These are phyloP conservation scores for Drosophila longiperda DNA, from an alignment of 2,888 invertebrate species.

Conservation along the genomic window DNA sequence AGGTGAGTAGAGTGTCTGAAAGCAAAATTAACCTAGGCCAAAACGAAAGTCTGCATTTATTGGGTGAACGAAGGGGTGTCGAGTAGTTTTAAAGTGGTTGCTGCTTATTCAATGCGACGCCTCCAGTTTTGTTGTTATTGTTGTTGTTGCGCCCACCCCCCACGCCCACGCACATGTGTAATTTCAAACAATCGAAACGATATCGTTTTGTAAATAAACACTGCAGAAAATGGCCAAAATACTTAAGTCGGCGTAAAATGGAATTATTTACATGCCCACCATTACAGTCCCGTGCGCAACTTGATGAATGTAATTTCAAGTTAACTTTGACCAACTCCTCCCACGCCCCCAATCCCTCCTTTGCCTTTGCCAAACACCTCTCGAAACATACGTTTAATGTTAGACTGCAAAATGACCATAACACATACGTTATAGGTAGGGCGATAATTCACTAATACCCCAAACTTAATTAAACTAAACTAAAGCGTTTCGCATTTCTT, in stretches of 20 bases:
- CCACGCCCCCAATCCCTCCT: background rate
- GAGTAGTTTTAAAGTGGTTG: background rate
- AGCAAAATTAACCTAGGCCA: constrained; percentile 44
- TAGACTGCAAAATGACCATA: background rate
- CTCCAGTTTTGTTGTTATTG: background rate
- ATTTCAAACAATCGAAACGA: constrained; percentile 8
- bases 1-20: constrained; percentile 47
- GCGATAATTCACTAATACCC: background rate
- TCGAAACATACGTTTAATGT: constrained; percentile 13
- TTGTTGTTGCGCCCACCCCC: background rate
- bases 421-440: background rate
- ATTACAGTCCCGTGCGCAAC: constrained; percentile 6
- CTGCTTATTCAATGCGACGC: background rate
- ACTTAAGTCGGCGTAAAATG: background rate
- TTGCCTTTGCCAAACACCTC: background rate
- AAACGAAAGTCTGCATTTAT: constrained; percentile 35
- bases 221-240: constrained; percentile 6
- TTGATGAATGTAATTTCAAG: background rate
- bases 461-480: constrained; percentile 1
- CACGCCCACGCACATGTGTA: constrained; percentile 11
- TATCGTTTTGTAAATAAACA: constrained; percentile 14
- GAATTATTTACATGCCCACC: constrained; percentile 17
- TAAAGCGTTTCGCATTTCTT: background rate
- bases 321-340: background rate
- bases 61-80: no score